Evolutionary conservation across 2,113 vertebrate species (phyloP), one percentile per base, ranked within the genome.

Genomic region (Gyps fulvus): DNA sequence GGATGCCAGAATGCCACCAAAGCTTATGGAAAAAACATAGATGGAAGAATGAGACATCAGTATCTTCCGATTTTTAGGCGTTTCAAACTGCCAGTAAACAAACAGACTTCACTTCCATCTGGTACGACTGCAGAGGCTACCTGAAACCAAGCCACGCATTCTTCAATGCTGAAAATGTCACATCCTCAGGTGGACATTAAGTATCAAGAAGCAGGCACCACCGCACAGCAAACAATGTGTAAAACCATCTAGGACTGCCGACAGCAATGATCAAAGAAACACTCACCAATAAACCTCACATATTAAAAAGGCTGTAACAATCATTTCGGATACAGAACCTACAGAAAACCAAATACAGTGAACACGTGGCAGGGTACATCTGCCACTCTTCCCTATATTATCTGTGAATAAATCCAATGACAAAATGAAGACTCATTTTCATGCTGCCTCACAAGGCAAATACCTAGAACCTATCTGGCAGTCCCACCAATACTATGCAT

Each of bases 191-290:
- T 1, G 26, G 54, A 50, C 6, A 11, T 7, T 3, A 17, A 34
- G 16, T 34, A 27, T 6, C n/a, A 52, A 67, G 54, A 20, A 25
- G 29, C 47, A 78, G 45, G 45, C 38, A 36, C 12, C 58, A 18
- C 0, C 0, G 0, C 8, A 23, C 67, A 74, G 26, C 45, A 90
- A 61, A 20, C 17, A 5, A 43, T 0, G 10, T 1, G 18, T n/a
- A 13, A 69, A 36, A 23, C 50, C 61, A 49, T 2, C 11, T 1
- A 23, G 31, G 63, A 34, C 1, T 31, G 13, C 73, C n/a, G 10
- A 50, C 1, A 52, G 40, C 52, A 32, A 8, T 0, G 6, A 55
- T 9, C 27, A 40, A 31, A 58, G 34, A 52, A 73, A 22, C 42
- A 11, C 63, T 50, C 11, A 0, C 22, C 40, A 25, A 43, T 38